Base-by-base conservation (phyloP, 1,140 invertebrate species). In the Ceratina japonica region DNA sequence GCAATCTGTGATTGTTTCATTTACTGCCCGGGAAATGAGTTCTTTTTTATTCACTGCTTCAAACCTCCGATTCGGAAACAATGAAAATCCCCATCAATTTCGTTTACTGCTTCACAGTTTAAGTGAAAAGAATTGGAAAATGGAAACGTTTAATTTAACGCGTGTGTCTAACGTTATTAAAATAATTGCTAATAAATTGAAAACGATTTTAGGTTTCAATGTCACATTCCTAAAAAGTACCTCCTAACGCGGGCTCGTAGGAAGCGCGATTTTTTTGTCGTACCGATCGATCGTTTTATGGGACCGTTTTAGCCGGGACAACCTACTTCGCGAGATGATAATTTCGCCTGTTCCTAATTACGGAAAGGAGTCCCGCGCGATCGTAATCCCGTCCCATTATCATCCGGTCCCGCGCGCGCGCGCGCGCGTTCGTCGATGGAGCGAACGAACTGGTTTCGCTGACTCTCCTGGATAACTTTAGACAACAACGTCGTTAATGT, bases 361-460 rank as follows among this genome's bases (percentile, higher is more conserved):
- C 31, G 27, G 13, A 44, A n/a, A 37, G 16, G 44, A 56, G 63
- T 63, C 31, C 2, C 31, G 16, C 15, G 15, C 12, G n/a, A 20
- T 49, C n/a, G 13, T 61, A 52, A 54, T 78, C 68, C 13, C 0
- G 51, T n/a, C 51, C 44, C 27, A 78, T 78, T 64, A 78, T 56
- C 69, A 59, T 61, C 31, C 24, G 24, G 24, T 63, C 24, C 44
- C 71, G 18, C 24, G 70, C 22, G 15, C 27, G 15, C n/a, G n/a
- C 69, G 44, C 37, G 37, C 22, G 27, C 27, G 27, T 31, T 31
- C 27, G 27, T 31, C 37, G 37, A 44, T 44, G 5, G 37, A 44
- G 5, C 37, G 37, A 44, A 10, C 59, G 58, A 77, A 77, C 75
- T 77, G 75, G 75, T 77, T 77, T 71, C 58, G 44, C 31, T 63